Conservation (phyloP, 2,888 invertebrate species). For the Herminia tarsipennalis region DNA sequence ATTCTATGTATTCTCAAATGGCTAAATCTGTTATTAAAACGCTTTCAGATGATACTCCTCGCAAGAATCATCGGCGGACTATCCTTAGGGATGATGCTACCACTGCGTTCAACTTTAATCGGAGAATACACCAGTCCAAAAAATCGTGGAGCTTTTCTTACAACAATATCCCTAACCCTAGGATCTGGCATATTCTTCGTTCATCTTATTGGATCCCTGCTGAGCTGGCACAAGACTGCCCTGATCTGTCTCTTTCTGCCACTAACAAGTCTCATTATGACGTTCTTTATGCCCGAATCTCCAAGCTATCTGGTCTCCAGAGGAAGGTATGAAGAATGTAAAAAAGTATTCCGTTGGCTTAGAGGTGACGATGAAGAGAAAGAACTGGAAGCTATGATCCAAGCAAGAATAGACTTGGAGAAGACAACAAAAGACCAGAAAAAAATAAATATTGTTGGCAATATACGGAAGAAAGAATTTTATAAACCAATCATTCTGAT, state of each 20-base stretch:
- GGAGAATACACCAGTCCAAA: constrained; percentile 84
- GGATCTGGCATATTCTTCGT: constrained; percentile 85
- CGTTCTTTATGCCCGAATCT: constrained; percentile 82
- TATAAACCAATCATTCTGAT: constrained; percentile 85
- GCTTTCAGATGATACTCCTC: constrained; percentile 57
- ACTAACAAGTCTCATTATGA: constrained; percentile 69
- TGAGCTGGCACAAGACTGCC: constrained; percentile 83
- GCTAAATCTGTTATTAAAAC: neutral
- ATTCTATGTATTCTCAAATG: too few species aligned
- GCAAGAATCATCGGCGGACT: constrained; percentile 69
- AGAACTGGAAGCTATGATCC: constrained; percentile 65
- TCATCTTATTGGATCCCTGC: constrained; percentile 85
- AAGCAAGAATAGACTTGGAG: constrained; percentile 52
- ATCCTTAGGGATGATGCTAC: constrained; percentile 78
- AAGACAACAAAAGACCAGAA: constrained; percentile 34
- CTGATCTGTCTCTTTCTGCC: constrained; percentile 75
- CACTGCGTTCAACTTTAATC: constrained; percentile 77
- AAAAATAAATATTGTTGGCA: constrained; percentile 30
- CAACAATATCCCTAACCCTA: constrained; percentile 83
- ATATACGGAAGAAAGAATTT: constrained; percentile 75
- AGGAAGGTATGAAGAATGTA: constrained; percentile 78
- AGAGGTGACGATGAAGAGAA: constrained; percentile 76
- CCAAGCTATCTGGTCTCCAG: constrained; percentile 86
- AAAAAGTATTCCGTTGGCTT: constrained; percentile 80
- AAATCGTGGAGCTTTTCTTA: constrained; percentile 85